A percentile compares a stretch with the other conserved stretches of the same genome.
phyloP scores from a whole-genome alignment of 2,888 invertebrate genomes.

The Nymphalis polychloros region DNA sequence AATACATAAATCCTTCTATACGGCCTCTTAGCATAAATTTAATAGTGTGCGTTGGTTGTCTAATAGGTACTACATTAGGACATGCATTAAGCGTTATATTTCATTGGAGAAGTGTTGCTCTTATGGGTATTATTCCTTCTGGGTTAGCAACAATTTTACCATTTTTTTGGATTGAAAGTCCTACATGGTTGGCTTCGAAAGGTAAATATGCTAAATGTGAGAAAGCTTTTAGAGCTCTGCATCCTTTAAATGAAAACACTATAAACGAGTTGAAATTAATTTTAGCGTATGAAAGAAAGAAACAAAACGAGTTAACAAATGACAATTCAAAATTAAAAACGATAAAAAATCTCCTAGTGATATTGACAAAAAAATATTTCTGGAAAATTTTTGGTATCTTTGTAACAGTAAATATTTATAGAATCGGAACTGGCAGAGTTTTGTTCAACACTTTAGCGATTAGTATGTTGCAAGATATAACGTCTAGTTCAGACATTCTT shows the following conservation, averaged over 20 bases:
- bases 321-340: neutral
- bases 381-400: constrained; percentile 30
- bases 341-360: constrained; percentile 26
- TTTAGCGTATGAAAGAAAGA: constrained; percentile 38
- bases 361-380: constrained; percentile 34
- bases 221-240: constrained; percentile 38
- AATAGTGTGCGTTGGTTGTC: neutral
- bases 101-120: neutral
- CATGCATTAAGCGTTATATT: neutral
- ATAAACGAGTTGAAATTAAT: constrained; percentile 39
- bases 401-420: constrained; percentile 18
- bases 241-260: constrained; percentile 31
- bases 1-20: neutral
- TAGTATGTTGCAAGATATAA: constrained; percentile 40
- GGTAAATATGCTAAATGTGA: neutral
- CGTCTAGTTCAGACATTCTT: constrained; percentile 36
- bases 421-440: constrained; percentile 36
- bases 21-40: neutral
- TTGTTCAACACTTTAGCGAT: constrained; percentile 38
- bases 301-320: constrained; percentile 15
- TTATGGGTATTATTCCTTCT: constrained; percentile 1
- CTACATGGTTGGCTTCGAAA: constrained; percentile 4
- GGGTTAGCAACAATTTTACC: neutral
- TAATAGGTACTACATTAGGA: neutral
- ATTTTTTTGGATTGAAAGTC: neutral